Base-by-base conservation (phyloP, 1,140 invertebrate species). In the Diachasmimorpha longicaudata region DNA sequence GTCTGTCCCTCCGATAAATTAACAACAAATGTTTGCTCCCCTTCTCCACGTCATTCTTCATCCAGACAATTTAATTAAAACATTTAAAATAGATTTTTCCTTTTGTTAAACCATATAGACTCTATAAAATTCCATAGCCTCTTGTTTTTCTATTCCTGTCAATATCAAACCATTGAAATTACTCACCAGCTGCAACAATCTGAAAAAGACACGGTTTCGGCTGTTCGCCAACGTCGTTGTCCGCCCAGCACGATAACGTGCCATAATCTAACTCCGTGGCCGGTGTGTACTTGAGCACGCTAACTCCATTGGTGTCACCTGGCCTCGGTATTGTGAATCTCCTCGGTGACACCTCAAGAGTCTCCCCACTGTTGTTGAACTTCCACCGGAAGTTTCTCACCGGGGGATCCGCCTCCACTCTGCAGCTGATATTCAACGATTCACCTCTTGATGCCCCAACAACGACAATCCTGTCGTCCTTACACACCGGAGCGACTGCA, bases 291-390 rank as follows among this genome's bases (percentile, higher is more conserved):
- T 86, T 87, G 16, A 92, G 84, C 68, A 90, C 81, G 80, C 90
- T 91, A 23, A 87, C 79, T 25, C 90, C 89, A 72, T 89, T 87
- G 74, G 85, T 85, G 37, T 86, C 87, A 55, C 87, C 86, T 46
- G 71, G 68, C 52, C 69, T 76, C 16, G 75, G 74, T 71, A 88
- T 83, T 25, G 91, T 91, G 88, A 92, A 95, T 72, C 93, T 87
- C 84, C 94, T 93, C 19, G 92, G 91, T 70, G 93, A 92, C 67
- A 96, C 92, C 85, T 96, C 94, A 66, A 95, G 86, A 25, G 94
- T 95, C 87, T 96, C 94, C 11, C 93, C 93, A 16, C 95, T 96
- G 88, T 96, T 96, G 90, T 96, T 96, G 89, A 96, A 96, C 89
- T 96, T 96, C 96, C 95, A 97, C 79, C 94, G 93, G 90, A 97